A percentile compares a stretch with the other conserved stretches of the same genome.
phyloP scores from a whole-genome alignment of 1,140 invertebrate genomes.

The Drosophila bifasciata region DNA sequence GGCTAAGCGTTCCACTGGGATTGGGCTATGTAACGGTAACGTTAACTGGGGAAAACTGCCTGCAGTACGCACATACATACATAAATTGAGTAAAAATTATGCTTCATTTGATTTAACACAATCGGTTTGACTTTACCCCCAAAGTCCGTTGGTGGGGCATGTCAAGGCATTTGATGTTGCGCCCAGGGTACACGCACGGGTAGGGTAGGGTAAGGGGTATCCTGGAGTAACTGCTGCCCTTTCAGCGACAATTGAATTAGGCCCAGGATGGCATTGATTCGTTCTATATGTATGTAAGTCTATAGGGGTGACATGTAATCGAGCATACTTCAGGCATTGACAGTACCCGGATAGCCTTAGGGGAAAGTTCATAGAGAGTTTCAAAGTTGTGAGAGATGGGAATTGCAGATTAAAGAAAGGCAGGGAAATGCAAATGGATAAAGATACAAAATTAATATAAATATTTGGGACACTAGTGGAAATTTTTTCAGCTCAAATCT shows the following conservation, averaged over 20 bases:
- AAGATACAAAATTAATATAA: no score
- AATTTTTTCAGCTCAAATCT: no score
- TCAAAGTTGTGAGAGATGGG: not conserved
- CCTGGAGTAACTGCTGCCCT: not conserved
- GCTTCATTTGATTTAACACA: conserved; percentile 82
- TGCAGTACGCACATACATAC: conserved; percentile 44
- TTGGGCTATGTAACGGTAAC: conserved; percentile 20
- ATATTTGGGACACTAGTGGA: no score
- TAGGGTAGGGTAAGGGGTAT: conserved; percentile 1
- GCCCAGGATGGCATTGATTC: conserved; percentile 42
- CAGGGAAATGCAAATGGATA: no score
- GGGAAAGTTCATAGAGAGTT: conserved; percentile 17
- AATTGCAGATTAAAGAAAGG: not conserved
- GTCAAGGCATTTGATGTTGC: conserved; percentile 56
- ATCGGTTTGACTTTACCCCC: conserved; percentile 56
- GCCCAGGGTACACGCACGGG: not conserved
- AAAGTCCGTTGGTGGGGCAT: conserved; percentile 11
- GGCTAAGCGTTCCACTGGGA: conserved; percentile 72
- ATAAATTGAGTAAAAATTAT: conserved; percentile 82
- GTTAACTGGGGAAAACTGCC: conserved; percentile 36
- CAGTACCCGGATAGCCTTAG: conserved; percentile 22
- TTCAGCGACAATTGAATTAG: conserved; percentile 60
- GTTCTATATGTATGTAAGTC: not conserved
- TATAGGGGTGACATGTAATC: conserved; percentile 33
- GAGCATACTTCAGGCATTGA: conserved; percentile 45